These are phyloP conservation scores for Pogonomyrmex californicus DNA, from an alignment of 1,140 invertebrate species.

Conservation along the genomic window DNA sequence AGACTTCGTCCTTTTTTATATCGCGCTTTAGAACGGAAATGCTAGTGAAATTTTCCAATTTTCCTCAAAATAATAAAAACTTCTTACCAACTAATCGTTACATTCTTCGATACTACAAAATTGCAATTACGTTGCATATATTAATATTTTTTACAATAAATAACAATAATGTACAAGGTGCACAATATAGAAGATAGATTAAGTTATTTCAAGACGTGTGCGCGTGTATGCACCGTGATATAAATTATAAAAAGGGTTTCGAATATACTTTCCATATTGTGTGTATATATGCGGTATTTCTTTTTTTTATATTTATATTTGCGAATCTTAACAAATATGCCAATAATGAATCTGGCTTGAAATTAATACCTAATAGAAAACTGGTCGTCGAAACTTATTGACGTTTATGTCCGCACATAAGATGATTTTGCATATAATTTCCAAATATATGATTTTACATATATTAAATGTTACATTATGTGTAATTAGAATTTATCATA, in stretches of 20 bases:
- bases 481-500: slow-evolving; percentile 50
- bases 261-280: slow-evolving; percentile 79
- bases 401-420: slow-evolving; percentile 16
- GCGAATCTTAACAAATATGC: slow-evolving; percentile 70
- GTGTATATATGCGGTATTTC: slow-evolving; percentile 57
- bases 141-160: slow-evolving; percentile 34
- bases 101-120: slow-evolving; percentile 39
- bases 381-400: slow-evolving; percentile 53
- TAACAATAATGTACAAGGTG: slow-evolving; percentile 38
- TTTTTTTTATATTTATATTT: slow-evolving; percentile 73
- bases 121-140: slow-evolving; percentile 13
- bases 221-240: background rate
- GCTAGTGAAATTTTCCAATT: background rate
- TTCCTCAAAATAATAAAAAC: slow-evolving; percentile 10
- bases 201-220: background rate
- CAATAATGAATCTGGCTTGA: slow-evolving; percentile 8
- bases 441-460: slow-evolving; percentile 25
- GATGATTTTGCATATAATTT: slow-evolving; percentile 20
- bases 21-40: background rate
- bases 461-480: slow-evolving; percentile 39
- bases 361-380: slow-evolving; percentile 64
- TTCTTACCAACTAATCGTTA: background rate
- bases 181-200: slow-evolving; percentile 41
- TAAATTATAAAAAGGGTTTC: slow-evolving; percentile 55
- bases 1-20: background rate